These are phyloP conservation scores for Beroe ovata DNA, from an alignment of 37 sponge, comb jelly and placozoan species.

Conservation along the genomic window DNA sequence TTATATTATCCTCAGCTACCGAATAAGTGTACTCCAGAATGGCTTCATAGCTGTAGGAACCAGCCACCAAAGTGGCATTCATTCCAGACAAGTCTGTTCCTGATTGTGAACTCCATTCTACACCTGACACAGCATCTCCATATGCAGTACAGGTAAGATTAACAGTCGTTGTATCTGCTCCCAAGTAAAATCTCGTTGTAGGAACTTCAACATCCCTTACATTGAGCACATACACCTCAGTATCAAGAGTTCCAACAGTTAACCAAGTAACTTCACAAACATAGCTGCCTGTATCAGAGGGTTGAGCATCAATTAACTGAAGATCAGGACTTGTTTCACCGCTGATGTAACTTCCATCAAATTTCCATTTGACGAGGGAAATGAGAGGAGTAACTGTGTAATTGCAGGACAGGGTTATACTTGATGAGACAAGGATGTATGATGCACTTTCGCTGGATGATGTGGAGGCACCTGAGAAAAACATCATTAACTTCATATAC, in stretches of 20 bases:
- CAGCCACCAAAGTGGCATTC: background rate
- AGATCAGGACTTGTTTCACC: background rate
- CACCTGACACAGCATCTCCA: background rate
- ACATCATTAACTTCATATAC: no score
- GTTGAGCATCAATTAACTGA: background rate
- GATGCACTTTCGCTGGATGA: background rate
- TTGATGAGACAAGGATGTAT: background rate
- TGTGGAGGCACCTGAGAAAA: background rate
- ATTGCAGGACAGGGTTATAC: background rate
- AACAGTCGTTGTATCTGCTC: background rate
- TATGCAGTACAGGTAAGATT: conserved; percentile 24
- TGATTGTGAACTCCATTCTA: background rate
- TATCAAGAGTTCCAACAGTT: background rate
- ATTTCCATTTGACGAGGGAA: background rate
- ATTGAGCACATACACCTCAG: background rate
- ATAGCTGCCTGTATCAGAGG: background rate
- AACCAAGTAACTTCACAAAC: conserved; percentile 2
- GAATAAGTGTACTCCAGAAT: background rate
- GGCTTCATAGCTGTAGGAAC: background rate
- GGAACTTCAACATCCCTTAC: background rate
- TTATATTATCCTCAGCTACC: background rate
- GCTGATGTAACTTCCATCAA: background rate
- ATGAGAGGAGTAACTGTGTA: background rate
- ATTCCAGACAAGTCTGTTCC: background rate
- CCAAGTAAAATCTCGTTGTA: background rate